These are phyloP conservation scores for Lagria hirta DNA, from an alignment of 2,888 invertebrate genomes.

Conservation along the genomic window DNA sequence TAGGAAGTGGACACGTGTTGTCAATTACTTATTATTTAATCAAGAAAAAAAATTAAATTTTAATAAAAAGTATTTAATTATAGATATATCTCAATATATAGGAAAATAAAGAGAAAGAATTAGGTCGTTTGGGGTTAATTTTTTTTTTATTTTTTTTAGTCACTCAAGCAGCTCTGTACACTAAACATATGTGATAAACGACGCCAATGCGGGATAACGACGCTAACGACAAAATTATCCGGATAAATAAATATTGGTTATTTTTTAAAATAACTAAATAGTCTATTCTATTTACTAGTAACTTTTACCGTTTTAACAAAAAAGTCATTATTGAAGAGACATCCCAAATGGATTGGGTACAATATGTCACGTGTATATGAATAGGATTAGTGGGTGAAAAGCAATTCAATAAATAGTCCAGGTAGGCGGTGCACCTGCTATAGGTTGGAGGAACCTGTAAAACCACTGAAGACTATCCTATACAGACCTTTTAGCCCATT, in stretches of 20 bases:
- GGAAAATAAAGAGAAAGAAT: no score
- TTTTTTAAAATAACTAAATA: no score
- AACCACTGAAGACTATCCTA: conserved; percentile 17
- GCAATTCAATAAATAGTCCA: conserved; percentile 25
- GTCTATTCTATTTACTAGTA: no score
- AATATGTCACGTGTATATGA: conserved; percentile 26
- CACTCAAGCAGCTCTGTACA: no score
- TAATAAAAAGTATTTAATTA: background rate
- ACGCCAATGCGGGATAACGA: conserved; percentile 20
- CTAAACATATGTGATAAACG: no score
- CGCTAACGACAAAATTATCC: no score
- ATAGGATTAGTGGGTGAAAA: conserved; percentile 29
- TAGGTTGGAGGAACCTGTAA: conserved; percentile 24
- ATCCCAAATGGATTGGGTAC: conserved; percentile 7
- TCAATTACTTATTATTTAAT: conserved; percentile 24
- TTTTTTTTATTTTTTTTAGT: no score
- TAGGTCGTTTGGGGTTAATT: no score
- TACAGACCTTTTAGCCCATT: conserved; percentile 7
- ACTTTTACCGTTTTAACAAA: no score
- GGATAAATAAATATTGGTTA: no score
- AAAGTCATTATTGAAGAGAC: conserved; percentile 9
- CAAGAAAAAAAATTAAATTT: conserved; percentile 4
- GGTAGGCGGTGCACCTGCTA: conserved; percentile 28
- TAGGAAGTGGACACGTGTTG: conserved; percentile 35
- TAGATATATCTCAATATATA: no score